phyloP scores from a whole-genome alignment of 2,888 invertebrate genomes.

The Crossocerus cetratus region DNA sequence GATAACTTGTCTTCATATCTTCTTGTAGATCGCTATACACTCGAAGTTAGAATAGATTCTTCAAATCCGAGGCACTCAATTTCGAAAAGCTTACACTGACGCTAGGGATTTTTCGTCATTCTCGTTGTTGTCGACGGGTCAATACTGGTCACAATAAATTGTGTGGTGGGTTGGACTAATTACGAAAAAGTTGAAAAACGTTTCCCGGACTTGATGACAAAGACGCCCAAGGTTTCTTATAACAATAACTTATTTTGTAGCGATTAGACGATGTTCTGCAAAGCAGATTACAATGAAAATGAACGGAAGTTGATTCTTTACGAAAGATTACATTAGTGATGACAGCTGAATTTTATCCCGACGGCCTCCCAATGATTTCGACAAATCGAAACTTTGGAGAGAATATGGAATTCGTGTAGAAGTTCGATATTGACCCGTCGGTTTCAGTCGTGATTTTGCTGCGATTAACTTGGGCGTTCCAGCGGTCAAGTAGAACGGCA shows the following conservation, averaged over 20 bases:
- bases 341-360: constrained; percentile 10
- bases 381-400: constrained; percentile 23
- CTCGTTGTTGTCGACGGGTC: constrained; percentile 47
- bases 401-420: constrained; percentile 22
- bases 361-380: constrained; percentile 36
- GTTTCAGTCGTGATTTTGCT: constrained; percentile 52
- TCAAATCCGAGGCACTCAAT: constrained; percentile 36
- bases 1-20: constrained; percentile 16
- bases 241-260: not conserved
- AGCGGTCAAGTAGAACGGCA: constrained; percentile 66
- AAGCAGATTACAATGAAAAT: constrained; percentile 14
- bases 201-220: not conserved
- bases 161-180: constrained; percentile 17
- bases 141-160: constrained; percentile 28
- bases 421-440: constrained; percentile 30
- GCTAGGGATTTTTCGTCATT: constrained; percentile 46
- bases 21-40: constrained; percentile 31
- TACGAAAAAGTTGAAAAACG: constrained; percentile 11
- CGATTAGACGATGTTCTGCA: constrained; percentile 12
- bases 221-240: not conserved
- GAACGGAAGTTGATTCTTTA: not conserved
- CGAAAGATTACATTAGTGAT: not conserved
- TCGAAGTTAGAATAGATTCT: constrained; percentile 46
- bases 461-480: constrained; percentile 56
- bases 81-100: constrained; percentile 48